These are phyloP conservation scores for Lysandra bellargus DNA, from an alignment of 2,888 invertebrate species.

Conservation along the genomic window DNA sequence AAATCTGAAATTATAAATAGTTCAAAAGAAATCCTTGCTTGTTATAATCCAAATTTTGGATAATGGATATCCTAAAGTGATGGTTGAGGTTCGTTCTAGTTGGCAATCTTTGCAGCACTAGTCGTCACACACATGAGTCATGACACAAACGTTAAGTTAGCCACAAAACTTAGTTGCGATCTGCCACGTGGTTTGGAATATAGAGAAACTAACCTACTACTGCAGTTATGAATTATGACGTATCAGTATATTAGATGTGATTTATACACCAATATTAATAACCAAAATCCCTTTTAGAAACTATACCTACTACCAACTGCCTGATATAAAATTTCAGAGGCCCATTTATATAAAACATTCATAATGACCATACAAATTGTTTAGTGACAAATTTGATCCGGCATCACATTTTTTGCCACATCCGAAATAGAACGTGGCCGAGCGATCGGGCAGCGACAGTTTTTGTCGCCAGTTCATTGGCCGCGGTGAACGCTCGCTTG, in stretches of 20 bases:
- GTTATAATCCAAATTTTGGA: no score
- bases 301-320: not conserved
- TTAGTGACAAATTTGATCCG: slow-evolving; percentile 24
- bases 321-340: not conserved
- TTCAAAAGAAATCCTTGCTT: no score
- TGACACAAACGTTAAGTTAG: no score
- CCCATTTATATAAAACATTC: slow-evolving; percentile 8
- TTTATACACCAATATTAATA: no score
- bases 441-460: slow-evolving; percentile 39
- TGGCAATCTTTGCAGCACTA: not conserved
- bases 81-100: not conserved
- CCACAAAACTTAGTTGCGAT: no score
- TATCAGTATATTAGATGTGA: no score
- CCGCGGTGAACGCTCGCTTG: slow-evolving; percentile 38
- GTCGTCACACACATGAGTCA: no score
- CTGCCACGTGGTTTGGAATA: no score
- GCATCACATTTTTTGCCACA: slow-evolving; percentile 29
- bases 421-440: slow-evolving; percentile 37
- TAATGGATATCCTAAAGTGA: not conserved
- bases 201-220: no score
- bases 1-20: no score
- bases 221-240: no score
- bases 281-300: no score
- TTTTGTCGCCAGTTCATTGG: slow-evolving; percentile 43
- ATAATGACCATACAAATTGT: slow-evolving; percentile 1